A percentile compares a stretch with the other conserved stretches of the same genome.
phyloP scores from a whole-genome alignment of 1,140 invertebrate species.

The Procambarus virginalis region DNA sequence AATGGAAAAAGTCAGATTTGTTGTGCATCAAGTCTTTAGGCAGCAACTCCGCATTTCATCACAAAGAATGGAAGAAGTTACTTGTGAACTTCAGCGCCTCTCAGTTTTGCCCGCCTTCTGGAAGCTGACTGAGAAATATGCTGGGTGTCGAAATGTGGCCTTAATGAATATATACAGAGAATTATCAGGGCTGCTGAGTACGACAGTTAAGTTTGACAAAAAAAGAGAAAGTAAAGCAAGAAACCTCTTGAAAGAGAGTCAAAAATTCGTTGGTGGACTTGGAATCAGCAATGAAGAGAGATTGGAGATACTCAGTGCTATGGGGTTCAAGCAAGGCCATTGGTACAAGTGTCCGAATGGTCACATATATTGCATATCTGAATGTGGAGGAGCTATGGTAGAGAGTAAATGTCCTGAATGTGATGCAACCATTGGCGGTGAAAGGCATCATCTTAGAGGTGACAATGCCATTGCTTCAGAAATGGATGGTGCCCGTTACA shows the following conservation, averaged over 20 bases:
- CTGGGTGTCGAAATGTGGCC: not conserved
- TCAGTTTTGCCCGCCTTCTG: constrained; percentile 15
- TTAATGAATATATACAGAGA: not conserved
- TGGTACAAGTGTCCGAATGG: constrained; percentile 84
- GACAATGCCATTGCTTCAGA: too few species aligned
- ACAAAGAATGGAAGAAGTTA: constrained; percentile 26
- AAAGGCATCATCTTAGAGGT: constrained; percentile 73
- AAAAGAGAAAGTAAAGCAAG: too few species aligned
- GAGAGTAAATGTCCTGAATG: constrained; percentile 80
- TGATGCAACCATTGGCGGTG: constrained; percentile 79
- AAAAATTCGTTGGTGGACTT: constrained; percentile 38
- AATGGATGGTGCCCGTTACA: too few species aligned
- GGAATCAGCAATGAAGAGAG: constrained; percentile 77
- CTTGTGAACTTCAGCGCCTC: constrained; percentile 41
- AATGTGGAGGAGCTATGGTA: constrained; percentile 84
- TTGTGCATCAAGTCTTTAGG: constrained; percentile 6
- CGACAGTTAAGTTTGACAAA: constrained; percentile 23
- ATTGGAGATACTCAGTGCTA: constrained; percentile 78
- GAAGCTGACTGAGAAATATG: constrained; percentile 17
- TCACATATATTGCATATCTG: constrained; percentile 81
- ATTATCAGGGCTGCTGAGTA: not conserved
- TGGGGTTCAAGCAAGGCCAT: constrained; percentile 79
- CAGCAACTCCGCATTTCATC: not conserved
- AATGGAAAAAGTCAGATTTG: too few species aligned
- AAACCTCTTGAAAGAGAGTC: too few species aligned